Conservation (phyloP, 2,888 invertebrate genomes). For the Eustalomyia histrio region DNA sequence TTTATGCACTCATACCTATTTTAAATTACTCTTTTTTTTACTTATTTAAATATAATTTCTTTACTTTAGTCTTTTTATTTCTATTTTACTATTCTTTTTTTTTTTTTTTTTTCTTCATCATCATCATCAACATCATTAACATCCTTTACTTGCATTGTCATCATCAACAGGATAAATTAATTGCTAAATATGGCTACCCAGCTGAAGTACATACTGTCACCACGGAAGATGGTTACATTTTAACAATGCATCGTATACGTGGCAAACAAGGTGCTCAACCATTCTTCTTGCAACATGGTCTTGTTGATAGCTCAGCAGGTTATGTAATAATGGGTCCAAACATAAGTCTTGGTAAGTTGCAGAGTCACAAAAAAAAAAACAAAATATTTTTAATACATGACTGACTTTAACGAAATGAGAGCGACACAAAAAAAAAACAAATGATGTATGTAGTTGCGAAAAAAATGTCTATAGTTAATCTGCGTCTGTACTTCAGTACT, state of each 20-base stretch:
- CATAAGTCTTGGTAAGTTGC: conserved; percentile 79
- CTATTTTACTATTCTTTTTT: neutral
- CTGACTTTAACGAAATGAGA: conserved; percentile 13
- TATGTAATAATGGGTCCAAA: conserved; percentile 87
- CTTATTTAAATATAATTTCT: neutral
- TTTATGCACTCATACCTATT: neutral
- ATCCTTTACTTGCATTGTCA: neutral
- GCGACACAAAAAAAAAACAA: neutral
- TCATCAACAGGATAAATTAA: conserved; percentile 78
- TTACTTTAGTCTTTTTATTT: neutral
- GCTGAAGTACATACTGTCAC: conserved; percentile 83
- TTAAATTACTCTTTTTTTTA: neutral
- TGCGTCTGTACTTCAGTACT: conserved; percentile 49
- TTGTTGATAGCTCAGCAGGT: conserved; percentile 86
- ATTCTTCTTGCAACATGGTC: conserved; percentile 85
- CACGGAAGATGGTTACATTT: conserved; percentile 89
- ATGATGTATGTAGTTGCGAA: conserved; percentile 1
- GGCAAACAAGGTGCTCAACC: conserved; percentile 80
- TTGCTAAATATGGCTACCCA: conserved; percentile 83
- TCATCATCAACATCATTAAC: too few species aligned
- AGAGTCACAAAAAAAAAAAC: neutral
- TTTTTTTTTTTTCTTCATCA: too few species aligned
- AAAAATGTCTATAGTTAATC: conserved; percentile 43
- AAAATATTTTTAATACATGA: conserved; percentile 34
- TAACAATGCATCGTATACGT: conserved; percentile 87